Percentiles rank a stretch among this genome's conserved stretches.
phyloP scores from a whole-genome alignment of 2,113 vertebrate species.

The Colinus virginianus region DNA sequence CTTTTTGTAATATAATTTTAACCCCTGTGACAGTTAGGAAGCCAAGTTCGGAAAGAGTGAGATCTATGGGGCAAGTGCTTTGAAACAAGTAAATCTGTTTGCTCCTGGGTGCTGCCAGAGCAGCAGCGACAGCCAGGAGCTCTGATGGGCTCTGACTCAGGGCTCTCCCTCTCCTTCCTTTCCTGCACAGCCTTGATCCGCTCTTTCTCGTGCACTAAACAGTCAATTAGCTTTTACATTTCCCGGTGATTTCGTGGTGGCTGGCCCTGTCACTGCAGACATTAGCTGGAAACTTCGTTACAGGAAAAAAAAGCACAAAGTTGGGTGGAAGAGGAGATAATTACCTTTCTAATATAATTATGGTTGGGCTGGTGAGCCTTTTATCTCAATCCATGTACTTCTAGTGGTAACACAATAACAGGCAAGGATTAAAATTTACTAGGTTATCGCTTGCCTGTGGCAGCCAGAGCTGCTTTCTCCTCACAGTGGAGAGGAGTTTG shows the following conservation, averaged over 20 bases:
- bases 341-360: constrained; percentile 71
- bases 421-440: constrained; percentile 48
- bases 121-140: neutral
- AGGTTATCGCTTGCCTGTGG: neutral
- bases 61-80: accelerated
- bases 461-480: neutral
- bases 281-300: constrained; percentile 8
- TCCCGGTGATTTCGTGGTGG: neutral
- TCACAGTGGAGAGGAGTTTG: neutral
- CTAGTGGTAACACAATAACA: constrained; percentile 34
- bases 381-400: constrained; percentile 34
- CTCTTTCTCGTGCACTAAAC: neutral
- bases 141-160: accelerated
- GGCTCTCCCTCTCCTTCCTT: neutral
- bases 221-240: neutral
- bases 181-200: neutral
- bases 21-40: neutral
- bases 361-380: constrained; percentile 54
- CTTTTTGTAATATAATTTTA: neutral
- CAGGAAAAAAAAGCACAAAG: constrained; percentile 4
- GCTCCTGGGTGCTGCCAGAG: neutral
- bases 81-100: neutral
- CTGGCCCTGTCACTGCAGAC: neutral
- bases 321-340: constrained; percentile 60
- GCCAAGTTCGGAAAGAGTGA: accelerated